Percentiles rank a stretch among this genome's conserved stretches.
Conservation (phyloP, 2,113 vertebrate species). For the Oncorhynchus keta region DNA sequence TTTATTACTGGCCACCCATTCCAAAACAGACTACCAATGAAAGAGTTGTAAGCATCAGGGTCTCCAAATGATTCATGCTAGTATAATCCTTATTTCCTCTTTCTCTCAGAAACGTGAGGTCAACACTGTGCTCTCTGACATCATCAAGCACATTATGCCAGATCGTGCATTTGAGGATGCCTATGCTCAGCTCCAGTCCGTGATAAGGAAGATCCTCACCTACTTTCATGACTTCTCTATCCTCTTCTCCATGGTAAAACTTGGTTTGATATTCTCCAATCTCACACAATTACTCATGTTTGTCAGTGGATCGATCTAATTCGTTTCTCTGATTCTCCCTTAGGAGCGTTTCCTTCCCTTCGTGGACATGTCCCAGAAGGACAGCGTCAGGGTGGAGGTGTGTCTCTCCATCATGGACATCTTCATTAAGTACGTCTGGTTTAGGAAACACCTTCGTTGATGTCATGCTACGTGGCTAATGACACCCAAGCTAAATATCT, state of each 20-base stretch:
- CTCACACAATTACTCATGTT: not conserved
- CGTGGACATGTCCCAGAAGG: slow-evolving; percentile 98
- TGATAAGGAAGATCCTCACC: slow-evolving; percentile 89
- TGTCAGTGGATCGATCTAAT: not conserved
- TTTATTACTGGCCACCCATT: too few relatives aligned
- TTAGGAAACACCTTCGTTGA: not conserved
- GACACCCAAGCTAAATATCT: too few relatives aligned
- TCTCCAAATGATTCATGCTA: not conserved
- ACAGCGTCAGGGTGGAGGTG: slow-evolving; percentile 92
- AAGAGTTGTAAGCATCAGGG: not conserved
- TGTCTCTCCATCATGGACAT: slow-evolving; percentile 95
- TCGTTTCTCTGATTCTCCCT: slow-evolving; percentile 3
- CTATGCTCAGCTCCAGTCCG: slow-evolving; percentile 91
- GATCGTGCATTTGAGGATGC: slow-evolving; percentile 95
- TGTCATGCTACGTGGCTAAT: not conserved
- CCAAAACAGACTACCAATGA: not conserved
- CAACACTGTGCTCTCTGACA: slow-evolving; percentile 90
- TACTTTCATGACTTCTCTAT: slow-evolving; percentile 92
- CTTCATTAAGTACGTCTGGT: slow-evolving; percentile 86
- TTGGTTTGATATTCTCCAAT: not conserved
- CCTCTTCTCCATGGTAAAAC: slow-evolving; percentile 94
- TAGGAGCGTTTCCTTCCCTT: slow-evolving; percentile 97
- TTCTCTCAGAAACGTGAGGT: slow-evolving; percentile 88
- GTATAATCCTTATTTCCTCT: not conserved
- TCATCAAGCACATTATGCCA: slow-evolving; percentile 98